These are phyloP conservation scores for Eubucco bourcierii DNA, from an alignment of 2,113 vertebrate genomes.

Conservation along the genomic window DNA sequence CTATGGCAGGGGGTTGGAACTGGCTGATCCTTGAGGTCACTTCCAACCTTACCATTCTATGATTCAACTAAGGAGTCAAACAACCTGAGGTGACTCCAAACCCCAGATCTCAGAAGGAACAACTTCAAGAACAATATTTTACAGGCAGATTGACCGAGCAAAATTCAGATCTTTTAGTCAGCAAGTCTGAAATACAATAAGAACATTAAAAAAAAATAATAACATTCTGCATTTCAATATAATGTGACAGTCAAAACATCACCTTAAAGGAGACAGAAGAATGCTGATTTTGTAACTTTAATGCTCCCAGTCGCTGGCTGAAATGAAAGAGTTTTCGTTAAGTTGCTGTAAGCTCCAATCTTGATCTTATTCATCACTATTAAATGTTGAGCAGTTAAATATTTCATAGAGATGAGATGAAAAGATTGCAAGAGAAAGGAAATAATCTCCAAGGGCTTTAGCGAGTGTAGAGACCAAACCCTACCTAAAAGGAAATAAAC, in stretches of 20 bases:
- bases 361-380: slow-evolving; percentile 44
- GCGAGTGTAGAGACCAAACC: neutral
- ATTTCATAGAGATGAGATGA: slow-evolving; percentile 55
- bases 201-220: neutral
- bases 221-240: neutral
- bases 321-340: slow-evolving; percentile 34
- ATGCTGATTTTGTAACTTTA: neutral
- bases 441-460: slow-evolving; percentile 5
- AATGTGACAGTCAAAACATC: neutral
- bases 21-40: no score
- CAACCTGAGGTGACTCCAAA: neutral
- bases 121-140: neutral
- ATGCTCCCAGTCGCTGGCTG: neutral
- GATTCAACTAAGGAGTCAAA: neutral
- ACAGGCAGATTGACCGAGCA: neutral
- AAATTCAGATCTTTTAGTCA: neutral
- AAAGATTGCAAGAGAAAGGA: slow-evolving; percentile 33
- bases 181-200: neutral
- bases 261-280: neutral
- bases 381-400: slow-evolving; percentile 59
- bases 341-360: neutral
- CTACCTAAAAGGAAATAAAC: neutral
- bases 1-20: no score
- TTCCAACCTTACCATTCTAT: no score
- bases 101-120: neutral